phyloP scores from a whole-genome alignment of 1,140 invertebrate species.

The Leucophenga varia region DNA sequence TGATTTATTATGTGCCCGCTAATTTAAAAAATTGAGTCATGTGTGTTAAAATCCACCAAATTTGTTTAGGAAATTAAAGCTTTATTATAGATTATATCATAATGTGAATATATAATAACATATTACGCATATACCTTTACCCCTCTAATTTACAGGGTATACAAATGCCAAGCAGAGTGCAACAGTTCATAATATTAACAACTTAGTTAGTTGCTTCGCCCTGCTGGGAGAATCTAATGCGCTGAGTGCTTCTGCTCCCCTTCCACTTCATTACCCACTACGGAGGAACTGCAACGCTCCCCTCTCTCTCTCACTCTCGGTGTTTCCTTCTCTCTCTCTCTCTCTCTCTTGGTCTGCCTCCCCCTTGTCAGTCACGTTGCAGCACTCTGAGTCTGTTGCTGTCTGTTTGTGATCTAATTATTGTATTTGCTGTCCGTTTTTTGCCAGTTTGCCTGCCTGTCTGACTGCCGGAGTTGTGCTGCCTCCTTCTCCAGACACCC shows the following conservation, averaged over 20 bases:
- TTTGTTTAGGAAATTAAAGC: too few species aligned
- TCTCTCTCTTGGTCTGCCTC: neutral
- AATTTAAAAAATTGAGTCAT: too few species aligned
- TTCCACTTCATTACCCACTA: conserved; percentile 22
- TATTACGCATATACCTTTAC: too few species aligned
- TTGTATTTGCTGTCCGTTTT: conserved; percentile 40
- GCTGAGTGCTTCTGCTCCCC: conserved; percentile 13
- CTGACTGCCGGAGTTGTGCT: too few species aligned
- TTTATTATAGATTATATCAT: too few species aligned
- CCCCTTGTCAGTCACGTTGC: conserved; percentile 25
- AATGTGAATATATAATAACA: too few species aligned
- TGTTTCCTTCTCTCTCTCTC: too few species aligned
- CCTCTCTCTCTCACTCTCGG: neutral
- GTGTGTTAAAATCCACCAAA: too few species aligned
- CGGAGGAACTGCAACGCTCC: too few species aligned
- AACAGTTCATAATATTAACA: conserved; percentile 23
- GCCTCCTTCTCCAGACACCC: neutral
- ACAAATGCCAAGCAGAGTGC: conserved; percentile 1
- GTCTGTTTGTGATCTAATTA: conserved; percentile 13
- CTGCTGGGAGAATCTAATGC: conserved; percentile 7
- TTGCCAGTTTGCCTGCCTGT: conserved; percentile 30
- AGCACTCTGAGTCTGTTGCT: conserved; percentile 23
- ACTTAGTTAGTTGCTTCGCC: conserved; percentile 21
- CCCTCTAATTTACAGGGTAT: conserved; percentile 10
- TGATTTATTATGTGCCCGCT: too few species aligned